Percentiles rank a stretch among this genome's conserved stretches.
phyloP scores from a whole-genome alignment of 92 coral and sea anemone species.

The Bergia sp. region DNA sequence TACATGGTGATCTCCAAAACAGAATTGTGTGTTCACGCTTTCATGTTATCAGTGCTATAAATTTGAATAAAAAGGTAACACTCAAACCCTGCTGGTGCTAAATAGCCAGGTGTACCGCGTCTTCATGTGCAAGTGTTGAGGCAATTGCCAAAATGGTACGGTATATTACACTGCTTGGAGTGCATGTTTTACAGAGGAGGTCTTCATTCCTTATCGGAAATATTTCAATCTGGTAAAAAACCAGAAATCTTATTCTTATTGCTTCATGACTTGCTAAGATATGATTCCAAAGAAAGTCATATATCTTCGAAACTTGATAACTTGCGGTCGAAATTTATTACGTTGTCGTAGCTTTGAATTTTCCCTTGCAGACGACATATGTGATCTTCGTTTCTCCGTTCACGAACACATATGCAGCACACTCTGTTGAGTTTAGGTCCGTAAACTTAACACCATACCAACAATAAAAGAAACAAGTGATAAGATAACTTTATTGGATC shows the following conservation, averaged over 20 bases:
- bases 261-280: background rate
- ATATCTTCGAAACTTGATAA: background rate
- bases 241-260: too few species aligned
- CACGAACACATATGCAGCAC: background rate
- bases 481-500: too few species aligned
- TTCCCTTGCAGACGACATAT: background rate
- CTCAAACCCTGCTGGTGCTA: too few species aligned
- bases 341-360: background rate
- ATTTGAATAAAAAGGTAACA: background rate
- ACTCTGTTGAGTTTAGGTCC: background rate
- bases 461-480: too few species aligned
- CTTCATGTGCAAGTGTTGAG: too few species aligned
- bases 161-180: too few species aligned
- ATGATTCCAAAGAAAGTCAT: too few species aligned
- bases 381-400: background rate
- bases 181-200: background rate
- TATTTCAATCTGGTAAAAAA: too few species aligned
- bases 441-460: background rate
- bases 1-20: background rate
- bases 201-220: background rate
- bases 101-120: too few species aligned
- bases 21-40: background rate
- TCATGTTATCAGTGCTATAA: too few species aligned
- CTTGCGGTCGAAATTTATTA: background rate
- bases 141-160: too few species aligned